Base-by-base conservation (phyloP, 2,888 invertebrate species). In the Eristalinus aeneus region DNA sequence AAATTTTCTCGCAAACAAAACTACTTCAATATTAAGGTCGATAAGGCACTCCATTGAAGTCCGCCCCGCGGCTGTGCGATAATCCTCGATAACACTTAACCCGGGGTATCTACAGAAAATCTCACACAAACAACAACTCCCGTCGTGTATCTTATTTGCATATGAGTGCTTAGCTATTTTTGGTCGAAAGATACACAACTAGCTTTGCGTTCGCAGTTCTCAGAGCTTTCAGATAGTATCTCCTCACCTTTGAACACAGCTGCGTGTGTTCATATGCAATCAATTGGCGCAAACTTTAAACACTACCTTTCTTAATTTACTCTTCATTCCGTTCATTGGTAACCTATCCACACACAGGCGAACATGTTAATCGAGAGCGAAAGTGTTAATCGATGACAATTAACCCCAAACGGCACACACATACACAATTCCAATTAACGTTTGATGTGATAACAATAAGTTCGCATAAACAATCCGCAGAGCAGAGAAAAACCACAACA, bases 381-480 rank as follows among this genome's bases (percentile, higher is more conserved):
- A 77, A 53, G 67, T 72, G 77, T 73, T 83, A 83, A 83, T 83
- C 77, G 77, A 61, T 31, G 46, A 53, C 73, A 83, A 83, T 83
- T 83, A 77, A 83, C 77, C 77, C 67, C 68, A 46, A 82, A 61
- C 67, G 76, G 23, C 67, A 71, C 54, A 53, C 58, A 10, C 20
- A 22, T 22, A 22, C 12, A 11, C 56, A 27, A 56, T 22, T 4
- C 23, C 56, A 27, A 22, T 56, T 56, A 46, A 46, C 46, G 16
- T 56, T 22, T 56, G 56, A 56, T 56, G 56, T 23, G 56, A 56
- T 56, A 56, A 56, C 56, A 11, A 22, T 22, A 12, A 27, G 23
- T 56, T 56, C 22, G 22, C 22, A 23, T 8, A 27, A 56, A 56
- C 56, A 56, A 56, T 12, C 22, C n/a, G 5, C 6, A 46, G 46